Conservation (phyloP, 1,140 invertebrate genomes). For the Patella vulgata region DNA sequence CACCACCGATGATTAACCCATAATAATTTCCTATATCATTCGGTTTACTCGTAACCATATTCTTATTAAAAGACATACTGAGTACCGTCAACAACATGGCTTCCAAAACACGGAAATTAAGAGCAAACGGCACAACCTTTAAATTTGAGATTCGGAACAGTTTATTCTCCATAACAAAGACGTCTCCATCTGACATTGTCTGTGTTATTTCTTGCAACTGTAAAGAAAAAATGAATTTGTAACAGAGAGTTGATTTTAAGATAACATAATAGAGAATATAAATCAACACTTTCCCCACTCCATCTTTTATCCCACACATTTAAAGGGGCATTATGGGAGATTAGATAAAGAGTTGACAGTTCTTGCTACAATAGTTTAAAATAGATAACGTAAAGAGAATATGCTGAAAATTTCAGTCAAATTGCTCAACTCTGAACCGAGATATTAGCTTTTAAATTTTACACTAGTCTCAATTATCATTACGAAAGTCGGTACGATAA, state of each 20-base stretch:
- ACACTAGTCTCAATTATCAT: background rate
- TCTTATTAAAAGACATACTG: too few species aligned
- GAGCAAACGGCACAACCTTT: slow-evolving; percentile 27
- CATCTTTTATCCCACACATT: background rate
- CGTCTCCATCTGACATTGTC: slow-evolving; percentile 24
- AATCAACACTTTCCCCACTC: too few species aligned
- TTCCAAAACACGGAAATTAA: slow-evolving; percentile 30
- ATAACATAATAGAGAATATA: background rate
- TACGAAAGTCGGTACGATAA: too few species aligned
- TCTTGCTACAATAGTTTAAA: too few species aligned
- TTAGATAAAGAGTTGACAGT: too few species aligned
- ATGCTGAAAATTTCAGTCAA: too few species aligned
- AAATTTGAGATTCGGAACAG: slow-evolving; percentile 28
- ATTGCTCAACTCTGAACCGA: too few species aligned
- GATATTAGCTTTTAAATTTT: too few species aligned
- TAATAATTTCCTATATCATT: slow-evolving; percentile 26
- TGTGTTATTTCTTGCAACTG: slow-evolving; percentile 22
- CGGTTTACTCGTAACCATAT: slow-evolving; percentile 11
- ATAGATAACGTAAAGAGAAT: too few species aligned
- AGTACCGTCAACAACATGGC: slow-evolving; percentile 31
- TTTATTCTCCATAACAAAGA: slow-evolving; percentile 33
- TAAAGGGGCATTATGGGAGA: too few species aligned
- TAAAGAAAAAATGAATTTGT: slow-evolving; percentile 8
- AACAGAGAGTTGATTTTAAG: background rate
- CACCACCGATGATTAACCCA: slow-evolving; percentile 31